phyloP scores from a whole-genome alignment of 2,797 vertebrate genomes.

The Todus mexicanus region DNA sequence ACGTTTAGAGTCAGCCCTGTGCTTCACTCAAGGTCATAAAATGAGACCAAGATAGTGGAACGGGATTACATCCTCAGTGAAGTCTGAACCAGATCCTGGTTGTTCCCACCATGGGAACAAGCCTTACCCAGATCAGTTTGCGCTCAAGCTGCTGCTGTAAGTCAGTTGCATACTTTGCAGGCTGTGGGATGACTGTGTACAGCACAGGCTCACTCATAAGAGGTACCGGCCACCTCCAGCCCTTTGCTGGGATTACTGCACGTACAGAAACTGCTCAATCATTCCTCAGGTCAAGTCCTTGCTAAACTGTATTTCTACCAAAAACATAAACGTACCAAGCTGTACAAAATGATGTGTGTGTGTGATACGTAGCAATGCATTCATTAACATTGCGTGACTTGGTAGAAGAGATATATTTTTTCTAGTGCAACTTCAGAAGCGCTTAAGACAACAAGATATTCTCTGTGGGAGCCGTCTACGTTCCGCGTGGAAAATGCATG shows the following conservation, averaged over 20 bases:
- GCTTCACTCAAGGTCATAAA: background rate
- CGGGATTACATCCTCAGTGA: background rate
- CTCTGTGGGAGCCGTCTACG: slow-evolving; percentile 20
- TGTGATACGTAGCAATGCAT: background rate
- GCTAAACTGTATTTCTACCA: background rate
- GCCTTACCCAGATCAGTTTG: background rate
- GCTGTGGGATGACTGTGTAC: background rate
- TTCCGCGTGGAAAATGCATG: slow-evolving; percentile 45
- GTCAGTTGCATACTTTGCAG: background rate
- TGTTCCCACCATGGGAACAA: background rate
- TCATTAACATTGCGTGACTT: background rate
- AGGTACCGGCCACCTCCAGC: background rate
- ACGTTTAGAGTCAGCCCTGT: background rate
- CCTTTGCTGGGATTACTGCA: background rate
- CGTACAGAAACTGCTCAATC: background rate
- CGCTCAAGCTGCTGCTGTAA: background rate
- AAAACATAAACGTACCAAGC: background rate
- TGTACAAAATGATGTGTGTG: background rate
- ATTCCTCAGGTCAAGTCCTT: background rate
- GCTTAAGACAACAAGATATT: slow-evolving; percentile 35
- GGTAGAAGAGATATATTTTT: background rate
- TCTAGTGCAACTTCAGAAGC: slow-evolving; percentile 17
- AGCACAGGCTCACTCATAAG: background rate
- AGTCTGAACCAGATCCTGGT: background rate
- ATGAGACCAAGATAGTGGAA: background rate